phyloP scores from a whole-genome alignment of 2,797 vertebrate genomes.

The Syncerus caffer region DNA sequence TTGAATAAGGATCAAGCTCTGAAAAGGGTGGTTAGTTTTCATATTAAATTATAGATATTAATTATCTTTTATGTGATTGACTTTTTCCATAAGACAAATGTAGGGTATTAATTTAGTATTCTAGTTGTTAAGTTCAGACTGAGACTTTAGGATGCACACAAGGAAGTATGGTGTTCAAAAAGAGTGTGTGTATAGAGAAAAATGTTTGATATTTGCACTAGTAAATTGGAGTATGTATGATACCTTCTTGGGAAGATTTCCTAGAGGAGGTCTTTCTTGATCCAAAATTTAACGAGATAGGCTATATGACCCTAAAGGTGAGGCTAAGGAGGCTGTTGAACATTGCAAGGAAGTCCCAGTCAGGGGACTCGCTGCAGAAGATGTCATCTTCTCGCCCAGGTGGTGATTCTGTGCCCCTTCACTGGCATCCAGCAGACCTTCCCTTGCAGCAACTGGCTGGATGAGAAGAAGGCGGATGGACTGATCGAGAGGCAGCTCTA shows the following conservation, averaged over 20 bases:
- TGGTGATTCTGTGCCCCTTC: constrained; percentile 95
- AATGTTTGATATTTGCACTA: background rate
- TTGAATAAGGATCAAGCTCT: background rate
- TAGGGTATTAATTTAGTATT: background rate
- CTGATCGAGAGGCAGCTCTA: constrained; percentile 96
- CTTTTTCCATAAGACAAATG: background rate
- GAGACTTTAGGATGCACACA: background rate
- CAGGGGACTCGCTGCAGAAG: background rate
- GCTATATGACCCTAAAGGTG: fast-evolving
- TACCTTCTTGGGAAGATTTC: background rate
- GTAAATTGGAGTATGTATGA: background rate
- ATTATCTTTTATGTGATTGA: background rate
- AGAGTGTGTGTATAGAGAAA: background rate
- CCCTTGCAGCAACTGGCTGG: constrained; percentile 94
- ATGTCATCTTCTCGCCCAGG: constrained; percentile 81
- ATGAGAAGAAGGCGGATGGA: constrained; percentile 95
- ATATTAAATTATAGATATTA: background rate
- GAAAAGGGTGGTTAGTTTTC: background rate
- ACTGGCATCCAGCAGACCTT: constrained; percentile 98
- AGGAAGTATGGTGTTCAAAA: background rate
- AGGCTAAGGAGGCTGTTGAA: background rate
- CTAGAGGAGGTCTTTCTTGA: background rate
- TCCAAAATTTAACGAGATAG: background rate
- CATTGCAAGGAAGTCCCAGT: background rate
- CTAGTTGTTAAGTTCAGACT: background rate